Percentiles rank a stretch among this genome's conserved stretches.
Conservation (phyloP, 37 sponge, comb jelly and placozoan species). For the Chondrilla cf. caribensis region DNA sequence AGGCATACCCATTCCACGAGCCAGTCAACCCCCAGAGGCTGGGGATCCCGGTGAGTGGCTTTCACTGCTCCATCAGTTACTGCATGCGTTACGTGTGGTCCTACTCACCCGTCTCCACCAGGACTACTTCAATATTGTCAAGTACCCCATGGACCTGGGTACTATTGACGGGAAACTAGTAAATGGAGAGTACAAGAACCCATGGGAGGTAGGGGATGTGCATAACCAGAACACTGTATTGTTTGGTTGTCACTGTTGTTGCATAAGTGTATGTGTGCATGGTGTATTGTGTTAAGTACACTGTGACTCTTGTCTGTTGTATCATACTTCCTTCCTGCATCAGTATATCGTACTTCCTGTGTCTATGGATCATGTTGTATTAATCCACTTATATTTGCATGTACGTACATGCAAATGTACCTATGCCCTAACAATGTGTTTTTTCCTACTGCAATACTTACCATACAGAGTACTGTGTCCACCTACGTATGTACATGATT, state of each 20-base stretch:
- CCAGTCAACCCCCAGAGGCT: conserved; percentile 87
- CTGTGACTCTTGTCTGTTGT: too few relatives aligned
- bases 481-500: too few relatives aligned
- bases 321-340: too few relatives aligned
- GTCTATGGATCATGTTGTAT: conserved; percentile 92
- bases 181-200: conserved; percentile 68
- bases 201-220: conserved; percentile 85
- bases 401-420: too few relatives aligned
- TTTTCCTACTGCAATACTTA: background rate
- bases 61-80: background rate
- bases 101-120: conserved; percentile 20
- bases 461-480: too few relatives aligned
- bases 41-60: conserved; percentile 78
- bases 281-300: too few relatives aligned
- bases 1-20: conserved; percentile 81
- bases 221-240: too few relatives aligned
- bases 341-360: conserved; percentile 89
- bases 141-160: conserved; percentile 91
- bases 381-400: too few relatives aligned
- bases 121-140: conserved; percentile 95
- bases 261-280: background rate
- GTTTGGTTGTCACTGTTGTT: background rate
- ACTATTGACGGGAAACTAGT: conserved; percentile 63
- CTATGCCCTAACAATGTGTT: too few relatives aligned
- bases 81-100: background rate